Base-by-base conservation (phyloP, 2,113 vertebrate species). In the Muscicapa adusta region DNA sequence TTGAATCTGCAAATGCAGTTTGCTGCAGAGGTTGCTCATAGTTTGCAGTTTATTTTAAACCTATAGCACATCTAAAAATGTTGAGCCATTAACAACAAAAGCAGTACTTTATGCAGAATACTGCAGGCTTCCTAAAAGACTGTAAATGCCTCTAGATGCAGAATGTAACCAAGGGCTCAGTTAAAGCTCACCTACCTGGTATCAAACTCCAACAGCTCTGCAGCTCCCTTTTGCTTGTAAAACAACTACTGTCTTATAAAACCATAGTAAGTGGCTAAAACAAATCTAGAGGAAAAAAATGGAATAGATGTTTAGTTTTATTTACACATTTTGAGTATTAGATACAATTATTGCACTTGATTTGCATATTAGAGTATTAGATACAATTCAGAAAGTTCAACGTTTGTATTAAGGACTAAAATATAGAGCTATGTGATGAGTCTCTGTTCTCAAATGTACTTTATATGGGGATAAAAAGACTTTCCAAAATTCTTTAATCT, bases 241-340 rank as follows among this genome's bases (percentile, higher is more conserved):
- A 42, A 57, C 57, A 90, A 76, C 92, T 82, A 45, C 38, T 94
- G 62, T 63, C 47, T 79, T 90, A 81, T 78, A 91, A 96, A 97
- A 88, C 45, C 22, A 8, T 83, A 96, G 72, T 82, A 77, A 93
- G 47, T 88, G 56, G n/a, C 54, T 94, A 14, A 85, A 77, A 90
- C 15, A 86, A 89, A 47, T 76, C 45, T 88, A 94, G 29, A 68
- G 62, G 62, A 26, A 89, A 93, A 93, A 88, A 94, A 62, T 8
- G 1, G 14, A 94, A 75, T 75, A 90, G 8, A 1, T 42, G 6
- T 83, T 89, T 91, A 28, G 45, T 70, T 96, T 91, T 93, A 91
- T 92, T 66, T 62, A 8, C 6, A 8, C 1, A 8, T 53, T 73
- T 68, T 67, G 26, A 7, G 2, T 58, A 23, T 62, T 86, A 28